Base-by-base conservation (phyloP, 2,797 vertebrate genomes). In the Yasuhikotakia modesta region DNA sequence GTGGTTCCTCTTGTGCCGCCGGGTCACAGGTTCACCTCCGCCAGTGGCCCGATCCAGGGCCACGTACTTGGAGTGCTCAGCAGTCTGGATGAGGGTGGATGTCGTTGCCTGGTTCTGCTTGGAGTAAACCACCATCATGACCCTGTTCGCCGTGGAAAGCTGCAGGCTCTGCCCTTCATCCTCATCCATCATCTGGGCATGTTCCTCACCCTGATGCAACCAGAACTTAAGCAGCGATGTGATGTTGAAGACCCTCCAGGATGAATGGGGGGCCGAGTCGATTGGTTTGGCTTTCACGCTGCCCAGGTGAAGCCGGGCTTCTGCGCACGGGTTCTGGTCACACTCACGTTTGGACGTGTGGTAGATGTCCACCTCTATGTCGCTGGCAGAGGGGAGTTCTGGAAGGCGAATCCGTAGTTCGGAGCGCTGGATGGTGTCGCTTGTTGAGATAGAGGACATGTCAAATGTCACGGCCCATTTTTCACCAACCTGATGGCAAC, bases 51-150 rank as follows among this genome's bases (percentile, higher is more conserved):
- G 74, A 17, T 94, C 93, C 12, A 86, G 76, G 75, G 88, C 83
- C 74, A 94, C 88, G 0, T 95, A 93, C 81, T 96, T 96, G 73
- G 95, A 96, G 80, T 85, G 91, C 86, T 95, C 93, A 0, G 92
- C 95, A 0, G 94, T 94, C 83, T 81, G 92, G 87, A 96, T 95
- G 84, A 97, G 94, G 0, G 91, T 94, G 17, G 91, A 86, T 6
- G 19, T 81, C 7, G 61, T 79, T 0, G 73, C 87, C 17, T 87
- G 89, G 74, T 88, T 88, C 64, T 92, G 91, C 80, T 89, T 94
- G 46, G 91, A 94, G 88, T 95, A 96, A 60, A 97, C 88, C 61
- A 96, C 94, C 90, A 97, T 92, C 88, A 95, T 93, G 77, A 92
- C 90, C 8, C 85, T 85, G 67, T 93, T 87, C 0, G 76, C 74